Evolutionary conservation across 1,140 invertebrate genomes (phyloP), one percentile per base, ranked within the genome.

Genomic region (Lethrus apterus): DNA sequence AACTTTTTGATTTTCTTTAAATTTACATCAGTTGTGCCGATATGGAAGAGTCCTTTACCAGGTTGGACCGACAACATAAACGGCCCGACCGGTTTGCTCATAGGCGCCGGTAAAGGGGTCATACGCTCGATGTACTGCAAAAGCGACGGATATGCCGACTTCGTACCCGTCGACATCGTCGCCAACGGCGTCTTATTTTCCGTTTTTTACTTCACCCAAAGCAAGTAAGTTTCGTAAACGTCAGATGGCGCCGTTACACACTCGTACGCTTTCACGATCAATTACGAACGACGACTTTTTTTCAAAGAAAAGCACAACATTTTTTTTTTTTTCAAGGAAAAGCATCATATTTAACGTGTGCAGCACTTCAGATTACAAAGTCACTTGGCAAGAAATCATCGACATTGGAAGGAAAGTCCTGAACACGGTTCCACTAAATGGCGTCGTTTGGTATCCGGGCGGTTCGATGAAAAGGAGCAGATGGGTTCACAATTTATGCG

Each of bases 31-130:
- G 73, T 74, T 10, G 66, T 71, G 41, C 70, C 71, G 1, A 71
- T 70, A 7, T 72, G 68, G 47, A 57, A 60, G 31, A 71, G 74
- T 50, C 73, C 73, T 17, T 21, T 55, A 2, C 81, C 81, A 0
- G 89, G 90, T 19, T 97, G 92, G 92, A 92, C 89, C 2, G 90
- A 93, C 59, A 93, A 93, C 59, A 81, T 89, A 43, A 92, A 92
- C 62, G 89, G 89, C 11, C 86, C 89, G 0, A 86, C 82, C 21
- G 88, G 81, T n/a, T 63, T 84, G 1, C 61, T 84, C 4, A 83
- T 82, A 17, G 81, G 79, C 1, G 80, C 80, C 30, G 86, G 87
- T 13, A 90, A 89, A 69, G 88, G 88, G 4, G 78, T 91, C 0
- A 76, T 92, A 30, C 68, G 86, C 26, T 81, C 83, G 1, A 89